Evolutionary conservation across 2,113 vertebrate genomes (phyloP), one percentile per base, ranked within the genome.

Genomic region (Anser brachyrhynchus): DNA sequence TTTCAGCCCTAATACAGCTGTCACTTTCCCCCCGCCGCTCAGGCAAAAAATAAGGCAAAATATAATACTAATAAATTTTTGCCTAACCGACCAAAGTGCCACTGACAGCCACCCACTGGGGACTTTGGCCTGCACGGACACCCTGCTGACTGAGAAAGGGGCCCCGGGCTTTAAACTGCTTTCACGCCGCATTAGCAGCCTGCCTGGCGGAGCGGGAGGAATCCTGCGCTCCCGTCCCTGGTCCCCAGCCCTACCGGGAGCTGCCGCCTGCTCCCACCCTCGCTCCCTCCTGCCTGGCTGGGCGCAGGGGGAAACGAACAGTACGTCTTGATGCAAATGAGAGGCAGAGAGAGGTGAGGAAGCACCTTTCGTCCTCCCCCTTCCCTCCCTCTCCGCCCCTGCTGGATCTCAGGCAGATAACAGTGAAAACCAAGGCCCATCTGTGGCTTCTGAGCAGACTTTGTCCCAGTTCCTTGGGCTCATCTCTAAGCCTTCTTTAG

Each of bases 401-500:
- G 61, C 89, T 84, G 87, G 62, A 92, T 84, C 15, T 33, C 84
- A 35, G 72, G 87, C 64, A 93, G 93, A 94, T 89, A 84, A 88
- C 19, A 91, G 82, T 54, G 89, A 91, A 92, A 97, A 90, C 92
- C 84, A 65, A 76, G 83, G 89, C 80, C 90, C 93, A 94, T 94
- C 91, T 97, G 95, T 37, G 80, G 92, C 91, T 94, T 89, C 90
- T 31, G 44, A 92, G 79, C 92, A 95, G 93, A 96, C 84, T 96
- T 85, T 93, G 92, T 92, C 92, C 96, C 90, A 93, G 87, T 94
- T 95, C 61, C 92, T 89, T 37, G 91, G 83, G 87, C 94, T 95
- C 96, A 94, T 96, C 93, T 75, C 89, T 97, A 97, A 97, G 95
- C 91, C 93, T 94, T 0, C 94, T 97, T 96, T 97, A 93, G 93